phyloP scores from a whole-genome alignment of 1,140 invertebrate species.

The Diabrotica undecimpunctata region DNA sequence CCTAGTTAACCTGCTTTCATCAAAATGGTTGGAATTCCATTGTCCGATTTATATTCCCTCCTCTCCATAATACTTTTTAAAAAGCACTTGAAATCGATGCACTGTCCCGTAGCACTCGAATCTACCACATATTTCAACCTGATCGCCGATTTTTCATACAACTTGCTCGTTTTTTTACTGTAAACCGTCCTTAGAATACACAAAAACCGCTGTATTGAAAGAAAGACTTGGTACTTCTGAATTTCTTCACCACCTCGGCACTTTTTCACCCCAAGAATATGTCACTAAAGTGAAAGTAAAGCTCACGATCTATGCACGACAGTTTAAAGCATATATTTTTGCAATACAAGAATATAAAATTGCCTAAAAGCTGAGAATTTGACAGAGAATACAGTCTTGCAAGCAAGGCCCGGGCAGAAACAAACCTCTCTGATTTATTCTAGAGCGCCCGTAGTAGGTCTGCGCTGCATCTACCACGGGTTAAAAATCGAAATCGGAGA shows the following conservation, averaged over 20 bases:
- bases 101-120: neutral
- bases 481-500: slow-evolving; percentile 12
- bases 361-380: slow-evolving; percentile 21
- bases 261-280: neutral
- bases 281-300: neutral
- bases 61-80: neutral
- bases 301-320: slow-evolving; percentile 6
- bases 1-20: slow-evolving; percentile 18
- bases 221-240: neutral
- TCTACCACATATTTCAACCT: neutral
- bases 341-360: slow-evolving; percentile 18
- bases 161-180: neutral
- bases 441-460: neutral
- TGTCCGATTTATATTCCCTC: neutral
- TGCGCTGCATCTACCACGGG: neutral
- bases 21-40: slow-evolving; percentile 6
- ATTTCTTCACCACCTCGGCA: neutral
- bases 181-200: neutral
- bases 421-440: slow-evolving; percentile 8
- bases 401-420: slow-evolving; percentile 16
- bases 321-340: slow-evolving; percentile 17
- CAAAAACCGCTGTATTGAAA: neutral
- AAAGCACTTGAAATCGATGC: neutral
- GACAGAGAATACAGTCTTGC: slow-evolving; percentile 9
- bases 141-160: neutral